These are phyloP conservation scores for Microcebus jonahi DNA, from an alignment of 2,113 vertebrate species.

Conservation along the genomic window DNA sequence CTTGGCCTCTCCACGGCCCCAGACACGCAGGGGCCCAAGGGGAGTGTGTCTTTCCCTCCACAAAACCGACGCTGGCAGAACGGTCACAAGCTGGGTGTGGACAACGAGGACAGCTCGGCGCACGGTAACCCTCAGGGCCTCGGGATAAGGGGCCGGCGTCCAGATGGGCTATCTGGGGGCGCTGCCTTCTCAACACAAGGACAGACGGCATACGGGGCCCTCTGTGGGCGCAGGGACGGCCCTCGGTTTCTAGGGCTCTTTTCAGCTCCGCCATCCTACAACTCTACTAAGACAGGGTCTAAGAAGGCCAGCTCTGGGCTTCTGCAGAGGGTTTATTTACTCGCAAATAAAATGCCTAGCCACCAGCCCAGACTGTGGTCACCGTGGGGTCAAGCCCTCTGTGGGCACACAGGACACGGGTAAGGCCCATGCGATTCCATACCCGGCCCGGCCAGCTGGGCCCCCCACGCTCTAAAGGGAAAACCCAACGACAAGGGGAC, in stretches of 20 bases:
- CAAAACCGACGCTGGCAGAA: not conserved
- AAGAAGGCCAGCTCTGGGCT: not conserved
- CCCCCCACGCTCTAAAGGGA: not conserved
- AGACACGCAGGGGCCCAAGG: too few species aligned
- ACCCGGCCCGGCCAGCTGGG: not conserved
- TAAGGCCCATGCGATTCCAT: not conserved
- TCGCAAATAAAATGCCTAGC: not conserved
- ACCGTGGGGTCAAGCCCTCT: not conserved
- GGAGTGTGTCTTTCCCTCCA: not conserved
- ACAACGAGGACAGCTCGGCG: accelerated
- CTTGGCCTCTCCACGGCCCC: accelerated
- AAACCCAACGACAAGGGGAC: not conserved
- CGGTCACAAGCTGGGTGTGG: accelerated
- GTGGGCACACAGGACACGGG: not conserved
- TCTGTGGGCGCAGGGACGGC: not conserved
- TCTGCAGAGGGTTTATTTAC: not conserved
- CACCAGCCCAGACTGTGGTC: not conserved
- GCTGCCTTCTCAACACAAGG: not conserved
- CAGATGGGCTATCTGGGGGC: not conserved
- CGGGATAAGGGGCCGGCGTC: accelerated
- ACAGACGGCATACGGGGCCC: accelerated
- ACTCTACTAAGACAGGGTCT: not conserved
- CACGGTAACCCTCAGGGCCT: accelerated
- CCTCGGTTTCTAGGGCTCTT: not conserved
- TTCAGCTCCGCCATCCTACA: not conserved